Conservation (phyloP, 2,113 vertebrate genomes). For the Urocolius indicus region DNA sequence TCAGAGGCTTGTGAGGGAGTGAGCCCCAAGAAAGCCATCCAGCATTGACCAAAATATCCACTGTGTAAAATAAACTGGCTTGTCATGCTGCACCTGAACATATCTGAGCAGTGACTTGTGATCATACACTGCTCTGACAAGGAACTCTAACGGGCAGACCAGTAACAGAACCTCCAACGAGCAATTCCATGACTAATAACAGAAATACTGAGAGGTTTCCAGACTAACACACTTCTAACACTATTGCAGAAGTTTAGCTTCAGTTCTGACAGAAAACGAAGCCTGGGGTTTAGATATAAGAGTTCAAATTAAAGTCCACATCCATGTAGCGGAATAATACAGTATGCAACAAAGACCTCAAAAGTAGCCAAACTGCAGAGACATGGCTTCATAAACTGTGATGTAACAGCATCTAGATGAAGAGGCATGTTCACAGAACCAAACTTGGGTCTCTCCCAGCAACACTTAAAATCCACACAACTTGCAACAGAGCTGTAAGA, state of each 20-base stretch:
- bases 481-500: neutral
- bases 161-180: neutral
- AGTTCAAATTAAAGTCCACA: neutral
- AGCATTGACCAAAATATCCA: fast-evolving
- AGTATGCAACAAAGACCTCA: neutral
- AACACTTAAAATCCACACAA: neutral
- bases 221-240: neutral
- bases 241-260: neutral
- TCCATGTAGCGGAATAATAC: neutral
- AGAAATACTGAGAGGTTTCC: neutral
- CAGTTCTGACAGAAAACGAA: neutral
- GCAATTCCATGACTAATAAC: neutral
- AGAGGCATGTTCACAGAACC: fast-evolving
- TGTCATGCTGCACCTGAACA: neutral
- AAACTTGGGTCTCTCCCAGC: neutral
- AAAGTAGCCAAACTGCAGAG: neutral
- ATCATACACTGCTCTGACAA: neutral
- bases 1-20: neutral
- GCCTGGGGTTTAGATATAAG: neutral
- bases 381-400: neutral
- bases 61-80: neutral
- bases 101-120: neutral
- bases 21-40: neutral
- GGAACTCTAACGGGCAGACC: neutral
- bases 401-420: neutral